phyloP scores from a whole-genome alignment of 1,140 invertebrate species.

The Lordiphosa stackelbergi region DNA sequence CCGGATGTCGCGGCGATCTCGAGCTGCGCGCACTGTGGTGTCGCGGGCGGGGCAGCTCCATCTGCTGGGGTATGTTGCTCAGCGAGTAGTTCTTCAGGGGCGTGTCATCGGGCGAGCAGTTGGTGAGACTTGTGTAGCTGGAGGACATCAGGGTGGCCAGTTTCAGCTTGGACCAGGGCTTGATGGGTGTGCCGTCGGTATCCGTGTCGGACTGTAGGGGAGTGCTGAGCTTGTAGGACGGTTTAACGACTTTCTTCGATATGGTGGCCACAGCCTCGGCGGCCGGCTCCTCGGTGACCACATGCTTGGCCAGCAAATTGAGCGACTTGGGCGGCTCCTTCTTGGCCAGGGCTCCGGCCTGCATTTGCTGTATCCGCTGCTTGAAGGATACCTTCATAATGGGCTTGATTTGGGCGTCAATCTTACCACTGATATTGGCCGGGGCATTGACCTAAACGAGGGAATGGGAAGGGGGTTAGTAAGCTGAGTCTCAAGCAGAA shows the following conservation, averaged over 20 bases:
- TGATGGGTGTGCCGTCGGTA: constrained; percentile 69
- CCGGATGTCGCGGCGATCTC: constrained; percentile 33
- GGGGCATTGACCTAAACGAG: constrained; percentile 43
- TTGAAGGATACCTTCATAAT: constrained; percentile 73
- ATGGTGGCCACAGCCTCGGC: constrained; percentile 23
- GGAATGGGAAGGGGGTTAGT: constrained; percentile 1
- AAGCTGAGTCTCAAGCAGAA: constrained; percentile 1
- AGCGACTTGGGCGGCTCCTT: constrained; percentile 65
- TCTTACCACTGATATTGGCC: constrained; percentile 60
- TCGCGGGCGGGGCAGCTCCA: constrained; percentile 30
- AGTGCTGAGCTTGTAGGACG: constrained; percentile 35
- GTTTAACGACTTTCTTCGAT: constrained; percentile 45
- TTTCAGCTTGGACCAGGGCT: constrained; percentile 76
- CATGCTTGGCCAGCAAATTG: constrained; percentile 49
- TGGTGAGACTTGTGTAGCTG: constrained; percentile 70
- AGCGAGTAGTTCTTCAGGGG: constrained; percentile 65
- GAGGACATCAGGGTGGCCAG: constrained; percentile 72
- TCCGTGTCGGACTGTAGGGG: constrained; percentile 62
- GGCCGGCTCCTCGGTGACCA: constrained; percentile 11
- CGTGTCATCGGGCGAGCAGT: constrained; percentile 64
- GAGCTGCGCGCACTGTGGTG: constrained; percentile 55
- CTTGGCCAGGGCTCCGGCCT: constrained; percentile 54
- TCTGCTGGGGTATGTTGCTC: constrained; percentile 65
- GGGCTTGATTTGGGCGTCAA: constrained; percentile 62
- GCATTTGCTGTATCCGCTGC: constrained; percentile 68